phyloP scores from a whole-genome alignment of 2,888 invertebrate species.

The Phoronis australis region DNA sequence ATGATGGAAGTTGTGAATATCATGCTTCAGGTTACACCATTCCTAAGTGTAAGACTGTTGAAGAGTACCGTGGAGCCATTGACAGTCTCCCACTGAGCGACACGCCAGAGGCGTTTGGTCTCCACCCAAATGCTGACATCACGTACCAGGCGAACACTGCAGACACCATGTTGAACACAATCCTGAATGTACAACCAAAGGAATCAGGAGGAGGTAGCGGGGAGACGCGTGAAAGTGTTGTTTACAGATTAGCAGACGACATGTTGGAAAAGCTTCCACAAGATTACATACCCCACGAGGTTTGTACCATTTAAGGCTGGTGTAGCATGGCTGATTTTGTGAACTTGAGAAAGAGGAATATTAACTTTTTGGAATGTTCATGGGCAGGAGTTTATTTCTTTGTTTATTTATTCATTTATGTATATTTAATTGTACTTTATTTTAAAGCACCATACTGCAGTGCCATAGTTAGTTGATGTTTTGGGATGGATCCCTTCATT shows the following conservation, averaged over 20 bases:
- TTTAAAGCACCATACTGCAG: too few relatives aligned
- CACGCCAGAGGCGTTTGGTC: slow-evolving; percentile 93
- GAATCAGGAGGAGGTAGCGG: slow-evolving; percentile 83
- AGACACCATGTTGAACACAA: slow-evolving; percentile 80
- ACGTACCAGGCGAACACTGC: slow-evolving; percentile 97
- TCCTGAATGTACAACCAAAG: slow-evolving; percentile 94
- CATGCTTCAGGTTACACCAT: slow-evolving; percentile 73
- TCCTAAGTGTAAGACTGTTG: slow-evolving; percentile 65
- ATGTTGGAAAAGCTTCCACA: slow-evolving; percentile 83
- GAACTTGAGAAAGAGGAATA: not conserved
- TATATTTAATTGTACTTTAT: not conserved
- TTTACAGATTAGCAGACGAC: slow-evolving; percentile 85
- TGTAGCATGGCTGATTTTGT: not conserved
- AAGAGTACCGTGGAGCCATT: slow-evolving; percentile 70
- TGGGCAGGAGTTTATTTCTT: not conserved
- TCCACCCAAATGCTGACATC: slow-evolving; percentile 93
- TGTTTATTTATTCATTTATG: not conserved
- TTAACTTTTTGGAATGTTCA: not conserved
- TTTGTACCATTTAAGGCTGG: not conserved
- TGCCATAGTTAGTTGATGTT: too few relatives aligned
- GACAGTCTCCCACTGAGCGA: slow-evolving; percentile 67
- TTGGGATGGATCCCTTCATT: too few relatives aligned
- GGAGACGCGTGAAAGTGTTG: slow-evolving; percentile 87
- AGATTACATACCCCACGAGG: slow-evolving; percentile 82
- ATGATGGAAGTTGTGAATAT: too few relatives aligned